phyloP scores from a whole-genome alignment of 2,888 invertebrate genomes.

The Acrobasis consociella region DNA sequence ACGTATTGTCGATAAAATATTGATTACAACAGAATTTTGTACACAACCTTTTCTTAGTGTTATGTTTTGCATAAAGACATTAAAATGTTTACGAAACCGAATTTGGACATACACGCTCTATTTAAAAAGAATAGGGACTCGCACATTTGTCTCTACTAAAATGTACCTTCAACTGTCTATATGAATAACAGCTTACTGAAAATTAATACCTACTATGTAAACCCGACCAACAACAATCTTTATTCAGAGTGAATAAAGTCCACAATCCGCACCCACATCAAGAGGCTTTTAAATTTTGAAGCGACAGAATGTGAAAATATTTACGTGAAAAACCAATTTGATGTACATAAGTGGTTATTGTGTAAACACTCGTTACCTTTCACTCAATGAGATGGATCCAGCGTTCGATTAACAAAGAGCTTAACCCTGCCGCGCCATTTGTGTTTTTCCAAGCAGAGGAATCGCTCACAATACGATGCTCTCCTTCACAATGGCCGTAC shows the following conservation, averaged over 20 bases:
- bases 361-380: slow-evolving; percentile 34
- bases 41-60: too few species aligned
- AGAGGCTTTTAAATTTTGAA: slow-evolving; percentile 14
- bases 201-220: slow-evolving; percentile 4
- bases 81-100: too few species aligned
- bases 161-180: slow-evolving; percentile 3
- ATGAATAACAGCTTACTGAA: slow-evolving; percentile 16
- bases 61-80: not conserved
- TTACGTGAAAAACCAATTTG: slow-evolving; percentile 21
- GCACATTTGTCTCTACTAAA: slow-evolving; percentile 4
- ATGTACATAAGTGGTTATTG: slow-evolving; percentile 21
- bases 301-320: slow-evolving; percentile 18
- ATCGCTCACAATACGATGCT: slow-evolving; percentile 75
- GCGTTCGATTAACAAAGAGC: slow-evolving; percentile 73
- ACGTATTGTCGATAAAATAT: too few species aligned
- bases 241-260: not conserved
- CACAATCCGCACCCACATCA: not conserved
- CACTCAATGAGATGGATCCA: slow-evolving; percentile 30
- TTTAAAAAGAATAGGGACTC: not conserved
- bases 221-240: slow-evolving; percentile 8
- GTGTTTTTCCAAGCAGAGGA: slow-evolving; percentile 75
- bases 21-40: too few species aligned
- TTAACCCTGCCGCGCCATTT: slow-evolving; percentile 72
- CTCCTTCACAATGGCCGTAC: slow-evolving; percentile 70
- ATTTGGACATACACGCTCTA: not conserved